Evolutionary conservation across 1,140 invertebrate species (phyloP).

Genomic region (Pantala flavescens): DNA sequence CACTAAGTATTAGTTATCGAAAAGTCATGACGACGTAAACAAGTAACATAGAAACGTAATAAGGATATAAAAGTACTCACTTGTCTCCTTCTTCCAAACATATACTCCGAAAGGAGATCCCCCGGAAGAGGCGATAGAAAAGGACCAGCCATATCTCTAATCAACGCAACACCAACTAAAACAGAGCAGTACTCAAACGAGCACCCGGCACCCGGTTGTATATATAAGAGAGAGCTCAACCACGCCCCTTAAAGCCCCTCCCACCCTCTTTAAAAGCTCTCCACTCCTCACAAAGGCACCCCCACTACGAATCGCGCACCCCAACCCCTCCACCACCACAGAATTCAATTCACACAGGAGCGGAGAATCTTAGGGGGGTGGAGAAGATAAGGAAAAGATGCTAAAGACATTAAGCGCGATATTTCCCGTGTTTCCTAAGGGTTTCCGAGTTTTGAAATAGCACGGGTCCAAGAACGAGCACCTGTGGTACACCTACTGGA

Average conservation of each 20-base stretch:
- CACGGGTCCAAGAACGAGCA: not conserved
- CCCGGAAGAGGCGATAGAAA: slow-evolving; percentile 72
- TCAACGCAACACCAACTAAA: not conserved
- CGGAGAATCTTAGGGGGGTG: not conserved
- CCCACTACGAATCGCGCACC: not conserved
- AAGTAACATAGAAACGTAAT: no score
- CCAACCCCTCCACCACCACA: not conserved
- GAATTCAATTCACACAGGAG: not conserved
- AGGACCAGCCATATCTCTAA: slow-evolving; percentile 60
- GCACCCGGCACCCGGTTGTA: not conserved
- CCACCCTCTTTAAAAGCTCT: not conserved
- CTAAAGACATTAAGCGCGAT: not conserved
- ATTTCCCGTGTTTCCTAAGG: not conserved
- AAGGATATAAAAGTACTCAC: slow-evolving; percentile 35
- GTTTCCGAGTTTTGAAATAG: not conserved
- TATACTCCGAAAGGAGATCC: slow-evolving; percentile 78
- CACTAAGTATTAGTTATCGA: no score
- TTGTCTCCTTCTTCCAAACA: slow-evolving; percentile 79
- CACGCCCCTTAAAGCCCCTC: not conserved
- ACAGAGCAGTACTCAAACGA: not conserved
- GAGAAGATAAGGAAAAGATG: not conserved
- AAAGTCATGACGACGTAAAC: no score
- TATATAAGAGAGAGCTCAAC: not conserved
- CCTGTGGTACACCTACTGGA: not conserved
- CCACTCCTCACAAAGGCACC: not conserved